Base-by-base conservation (phyloP, 2,888 invertebrate genomes). In the Drosophila setosimentum region DNA sequence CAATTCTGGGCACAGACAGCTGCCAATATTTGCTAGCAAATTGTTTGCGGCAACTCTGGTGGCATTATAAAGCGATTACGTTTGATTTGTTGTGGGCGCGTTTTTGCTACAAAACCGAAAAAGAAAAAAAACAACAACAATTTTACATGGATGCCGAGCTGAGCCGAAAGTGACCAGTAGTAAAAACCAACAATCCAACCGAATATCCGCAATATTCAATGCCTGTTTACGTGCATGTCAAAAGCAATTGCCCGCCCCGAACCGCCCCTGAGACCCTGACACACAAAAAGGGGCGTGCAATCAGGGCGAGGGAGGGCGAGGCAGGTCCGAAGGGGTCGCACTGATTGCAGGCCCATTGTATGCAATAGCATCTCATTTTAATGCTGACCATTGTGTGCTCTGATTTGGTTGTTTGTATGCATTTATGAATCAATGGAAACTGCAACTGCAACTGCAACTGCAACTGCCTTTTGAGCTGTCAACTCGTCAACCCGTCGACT, bases 51-150 rank as follows among this genome's bases (percentile, higher is more conserved):
- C 70, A 66, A 68, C 68, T 71, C 62, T 60, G 42, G 62, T 45
- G 60, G 80, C 77, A 78, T 73, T 78, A 64, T 86, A 80, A 86
- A 84, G 83, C 81, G 87, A 84, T 84, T 69, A 85, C 37, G 75
- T 67, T 33, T 67, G 62, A 81, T 73, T 68, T 68, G 61, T 69
- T 69, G 76, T 30, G 29, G 29, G 49, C 50, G 45, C 64, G 48
- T 62, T 40, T 48, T 24, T 35, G 64, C 54, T n/a, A n/a, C n/a
- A n/a, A n/a, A n/a, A n/a, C 42, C 66, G 59, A 64, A 76, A 69
- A 53, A 27, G 58, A 58, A 62, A 57, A 58, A 27, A 62, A 72
- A 54, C 55, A 32, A 2, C 42, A 45, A 8, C 21, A 16, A 61
- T 70, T 82, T 73, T 24, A 68, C 73, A 69, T 61, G 73, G 65